Conservation (phyloP, 2,113 vertebrate species). For the Morone chrysops region DNA sequence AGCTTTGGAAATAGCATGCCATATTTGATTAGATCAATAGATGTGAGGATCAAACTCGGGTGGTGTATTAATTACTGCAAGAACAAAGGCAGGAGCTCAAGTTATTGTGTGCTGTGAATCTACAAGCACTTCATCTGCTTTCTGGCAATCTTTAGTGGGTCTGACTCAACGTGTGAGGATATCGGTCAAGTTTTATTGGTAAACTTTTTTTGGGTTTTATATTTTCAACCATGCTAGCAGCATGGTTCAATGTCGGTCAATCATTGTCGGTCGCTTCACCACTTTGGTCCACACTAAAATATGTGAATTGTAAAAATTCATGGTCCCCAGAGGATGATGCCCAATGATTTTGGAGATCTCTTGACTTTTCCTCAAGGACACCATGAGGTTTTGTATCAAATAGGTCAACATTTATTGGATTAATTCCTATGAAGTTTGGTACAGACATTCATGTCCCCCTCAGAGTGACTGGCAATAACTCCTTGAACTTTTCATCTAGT, state of each 20-base stretch:
- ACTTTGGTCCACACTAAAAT: background rate
- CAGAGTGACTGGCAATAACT: too few relatives aligned
- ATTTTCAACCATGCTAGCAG: background rate
- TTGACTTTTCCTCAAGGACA: background rate
- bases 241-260: background rate
- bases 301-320: background rate
- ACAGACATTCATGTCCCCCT: background rate
- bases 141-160: constrained; percentile 55
- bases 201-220: background rate
- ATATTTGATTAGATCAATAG: constrained; percentile 81
- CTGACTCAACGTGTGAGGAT: constrained; percentile 18
- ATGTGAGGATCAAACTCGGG: constrained; percentile 76
- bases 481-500: background rate
- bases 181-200: constrained; percentile 1
- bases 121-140: constrained; percentile 65
- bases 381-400: background rate
- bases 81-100: constrained; percentile 74
- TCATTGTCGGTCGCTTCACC: background rate
- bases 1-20: constrained; percentile 73
- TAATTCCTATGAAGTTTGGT: background rate
- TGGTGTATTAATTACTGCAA: constrained; percentile 75
- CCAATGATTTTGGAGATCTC: background rate
- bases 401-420: background rate
- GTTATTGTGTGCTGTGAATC: constrained; percentile 68
- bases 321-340: background rate